Percentiles rank a stretch among this genome's conserved stretches.
phyloP scores from a whole-genome alignment of 2,888 invertebrate species.

The Leucophora obtusa region DNA sequence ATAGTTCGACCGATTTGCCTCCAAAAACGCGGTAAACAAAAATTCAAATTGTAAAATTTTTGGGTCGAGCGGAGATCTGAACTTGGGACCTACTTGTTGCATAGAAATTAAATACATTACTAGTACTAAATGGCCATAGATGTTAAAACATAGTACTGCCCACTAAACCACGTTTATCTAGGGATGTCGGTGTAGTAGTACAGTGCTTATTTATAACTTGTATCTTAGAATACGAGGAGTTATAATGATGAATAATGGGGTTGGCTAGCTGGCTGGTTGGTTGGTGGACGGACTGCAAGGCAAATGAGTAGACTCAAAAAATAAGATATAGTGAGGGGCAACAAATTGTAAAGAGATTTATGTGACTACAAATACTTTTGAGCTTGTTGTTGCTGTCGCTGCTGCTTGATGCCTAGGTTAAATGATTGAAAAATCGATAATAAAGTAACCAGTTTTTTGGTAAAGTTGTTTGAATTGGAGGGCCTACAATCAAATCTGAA shows the following conservation, averaged over 20 bases:
- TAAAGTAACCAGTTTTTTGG: slow-evolving; percentile 43
- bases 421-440: slow-evolving; percentile 30
- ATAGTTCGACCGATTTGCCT: not conserved
- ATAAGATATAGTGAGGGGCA: slow-evolving; percentile 9
- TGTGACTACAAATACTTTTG: slow-evolving; percentile 2
- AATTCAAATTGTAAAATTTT: too few species aligned
- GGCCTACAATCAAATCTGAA: slow-evolving; percentile 29
- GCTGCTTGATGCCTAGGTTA: not conserved
- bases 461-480: slow-evolving; percentile 26
- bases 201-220: not conserved
- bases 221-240: slow-evolving; percentile 33
- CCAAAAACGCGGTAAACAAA: not conserved
- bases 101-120: not conserved
- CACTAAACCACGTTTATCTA: not conserved
- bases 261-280: slow-evolving; percentile 18
- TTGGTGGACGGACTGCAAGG: slow-evolving; percentile 26
- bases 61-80: too few species aligned
- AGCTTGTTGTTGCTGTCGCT: slow-evolving; percentile 10
- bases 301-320: slow-evolving; percentile 44
- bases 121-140: too few species aligned
- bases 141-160: too few species aligned
- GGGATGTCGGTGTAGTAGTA: not conserved
- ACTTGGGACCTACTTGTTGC: too few species aligned
- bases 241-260: slow-evolving; percentile 58
- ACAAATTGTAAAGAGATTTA: slow-evolving; percentile 16